Evolutionary conservation across 92 coral and sea anemone species (phyloP), one percentile per base, ranked within the genome.

Genomic region (Siderastrea siderea): DNA sequence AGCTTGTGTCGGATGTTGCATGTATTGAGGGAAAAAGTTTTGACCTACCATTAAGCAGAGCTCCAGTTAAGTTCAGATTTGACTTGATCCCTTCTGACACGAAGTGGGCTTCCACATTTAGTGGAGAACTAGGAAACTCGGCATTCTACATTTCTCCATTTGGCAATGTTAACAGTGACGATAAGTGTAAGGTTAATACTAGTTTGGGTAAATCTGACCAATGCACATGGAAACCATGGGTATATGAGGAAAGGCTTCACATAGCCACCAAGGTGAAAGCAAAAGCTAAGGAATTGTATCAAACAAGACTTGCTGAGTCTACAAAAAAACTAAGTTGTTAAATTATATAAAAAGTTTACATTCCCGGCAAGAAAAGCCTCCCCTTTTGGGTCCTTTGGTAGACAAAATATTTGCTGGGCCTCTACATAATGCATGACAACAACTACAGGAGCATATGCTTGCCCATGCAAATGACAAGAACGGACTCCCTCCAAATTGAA

Each of bases 401-500:
- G 92, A 94, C 55, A 70, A 74, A 10, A 74, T 75, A 14, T 88
- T 47, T 85, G 93, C 96, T 60, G 94, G 91, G 67, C 96, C 94
- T n/a, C 74, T 94, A 49, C 93, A 94, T 86, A 94, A 91, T 85
- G 93, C 91, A 6, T 94, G 96, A 93, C 91, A 88, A 69, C 88
- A 88, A 73, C 71, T 86, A 52, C 86, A 86, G 74, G 71, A 15
- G 38, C 68, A 64, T 38, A 80, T 91, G 51, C 53, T 91, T 16
- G 65, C 53, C 60, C 65, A 78, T 75, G 86, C 60, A 13, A 75
- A 83, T 78, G 88, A 81, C 57, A 86, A 79, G 43, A 79, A 80
- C 53, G 26, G 70, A 0, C 19, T 45, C 19, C 80, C 89, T 52
- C 93, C 94, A 47, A 17, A 17, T 68, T 82, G 87, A 63, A 89